A percentile compares a stretch with the other conserved stretches of the same genome.
Evolutionary conservation across 35 echinoderm and acorn worm species (phyloP).

Genomic region (Stichopus chloronotus): DNA sequence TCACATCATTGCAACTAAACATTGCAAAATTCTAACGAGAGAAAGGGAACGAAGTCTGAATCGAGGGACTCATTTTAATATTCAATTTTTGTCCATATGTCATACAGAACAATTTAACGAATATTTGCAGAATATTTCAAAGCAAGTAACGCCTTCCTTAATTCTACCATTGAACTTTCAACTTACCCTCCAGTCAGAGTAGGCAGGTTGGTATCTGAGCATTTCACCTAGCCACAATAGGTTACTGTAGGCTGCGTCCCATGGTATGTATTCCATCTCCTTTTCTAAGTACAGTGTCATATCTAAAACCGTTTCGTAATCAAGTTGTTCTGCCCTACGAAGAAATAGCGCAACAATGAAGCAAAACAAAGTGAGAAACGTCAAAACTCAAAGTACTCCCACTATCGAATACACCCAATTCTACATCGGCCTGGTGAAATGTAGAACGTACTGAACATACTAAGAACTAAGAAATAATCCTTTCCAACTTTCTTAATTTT

Average conservation of each 20-base stretch:
- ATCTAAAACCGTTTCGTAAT: slow-evolving; percentile 73
- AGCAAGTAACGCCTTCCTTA: too few species aligned
- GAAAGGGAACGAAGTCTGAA: too few species aligned
- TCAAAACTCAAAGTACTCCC: background rate
- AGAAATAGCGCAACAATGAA: background rate
- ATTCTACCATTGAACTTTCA: too few species aligned
- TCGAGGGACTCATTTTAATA: too few species aligned
- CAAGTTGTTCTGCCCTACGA: slow-evolving; percentile 65
- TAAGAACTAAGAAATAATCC: too few species aligned
- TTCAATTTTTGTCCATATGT: too few species aligned
- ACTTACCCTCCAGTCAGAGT: slow-evolving; percentile 79
- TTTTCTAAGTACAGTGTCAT: slow-evolving; percentile 72
- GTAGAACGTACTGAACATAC: background rate
- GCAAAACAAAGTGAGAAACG: background rate
- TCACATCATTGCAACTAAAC: too few species aligned
- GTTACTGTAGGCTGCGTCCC: slow-evolving; percentile 77
- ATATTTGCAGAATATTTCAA: too few species aligned
- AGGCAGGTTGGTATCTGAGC: slow-evolving; percentile 70
- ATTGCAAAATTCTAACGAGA: too few species aligned
- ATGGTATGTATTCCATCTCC: slow-evolving; percentile 81
- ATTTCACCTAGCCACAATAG: slow-evolving; percentile 79
- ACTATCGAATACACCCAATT: background rate
- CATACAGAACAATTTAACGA: too few species aligned
- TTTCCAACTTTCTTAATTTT: too few species aligned
- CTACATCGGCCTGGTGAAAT: background rate